phyloP scores from a whole-genome alignment of 2,113 vertebrate genomes.

The Anoura caudifer region DNA sequence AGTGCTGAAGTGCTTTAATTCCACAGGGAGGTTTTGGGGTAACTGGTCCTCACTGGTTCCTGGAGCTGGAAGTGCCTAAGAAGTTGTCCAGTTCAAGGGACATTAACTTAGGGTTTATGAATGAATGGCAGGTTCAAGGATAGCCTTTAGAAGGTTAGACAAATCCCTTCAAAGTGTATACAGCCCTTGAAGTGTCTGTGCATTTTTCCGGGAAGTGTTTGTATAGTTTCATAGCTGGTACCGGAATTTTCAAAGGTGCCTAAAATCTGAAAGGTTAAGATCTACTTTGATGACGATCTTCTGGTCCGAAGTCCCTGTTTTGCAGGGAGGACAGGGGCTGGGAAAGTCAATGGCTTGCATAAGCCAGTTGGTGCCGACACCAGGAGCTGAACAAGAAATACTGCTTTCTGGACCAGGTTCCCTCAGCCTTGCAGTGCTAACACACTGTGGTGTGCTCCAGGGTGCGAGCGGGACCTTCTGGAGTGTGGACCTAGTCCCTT shows the following conservation, averaged over 20 bases:
- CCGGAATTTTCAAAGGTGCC: not conserved
- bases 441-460: no score
- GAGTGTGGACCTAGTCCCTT: no score
- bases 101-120: not conserved
- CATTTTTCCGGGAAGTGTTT: not conserved
- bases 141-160: not conserved
- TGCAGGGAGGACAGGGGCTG: not conserved
- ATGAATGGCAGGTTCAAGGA: not conserved
- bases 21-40: not conserved
- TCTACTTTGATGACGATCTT: not conserved
- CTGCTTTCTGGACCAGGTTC: not conserved
- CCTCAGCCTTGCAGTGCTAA: not conserved
- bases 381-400: not conserved
- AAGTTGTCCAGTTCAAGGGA: not conserved
- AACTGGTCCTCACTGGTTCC: not conserved
- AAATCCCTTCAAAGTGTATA: not conserved
- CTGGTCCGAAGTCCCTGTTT: not conserved
- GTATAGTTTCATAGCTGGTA: not conserved
- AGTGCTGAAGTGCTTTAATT: not conserved
- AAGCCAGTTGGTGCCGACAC: not conserved
- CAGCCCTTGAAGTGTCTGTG: not conserved
- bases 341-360: not conserved
- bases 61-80: not conserved
- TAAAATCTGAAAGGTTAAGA: not conserved
- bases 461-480: not conserved